A percentile compares a stretch with the other conserved stretches of the same genome.
Conservation (phyloP, 2,797 vertebrate species). For the Anas bernieri region DNA sequence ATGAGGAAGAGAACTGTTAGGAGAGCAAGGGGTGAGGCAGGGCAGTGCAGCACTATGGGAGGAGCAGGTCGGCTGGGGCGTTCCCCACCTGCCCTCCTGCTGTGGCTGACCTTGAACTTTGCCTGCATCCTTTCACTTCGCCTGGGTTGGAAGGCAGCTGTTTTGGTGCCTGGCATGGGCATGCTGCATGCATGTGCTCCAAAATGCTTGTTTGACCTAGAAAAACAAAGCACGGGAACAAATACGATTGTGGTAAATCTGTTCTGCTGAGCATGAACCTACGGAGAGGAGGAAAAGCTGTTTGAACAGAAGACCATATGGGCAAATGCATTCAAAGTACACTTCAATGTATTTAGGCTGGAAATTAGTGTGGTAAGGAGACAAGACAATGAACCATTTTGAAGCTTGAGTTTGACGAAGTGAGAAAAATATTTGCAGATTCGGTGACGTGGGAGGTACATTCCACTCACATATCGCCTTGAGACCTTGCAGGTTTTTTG, state of each 20-base stretch:
- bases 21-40: background rate
- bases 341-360: background rate
- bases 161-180: background rate
- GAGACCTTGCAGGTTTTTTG: background rate
- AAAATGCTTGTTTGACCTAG: background rate
- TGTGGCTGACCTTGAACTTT: background rate
- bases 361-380: background rate
- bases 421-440: background rate
- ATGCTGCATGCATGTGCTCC: background rate
- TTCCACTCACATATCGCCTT: background rate
- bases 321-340: background rate
- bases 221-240: background rate
- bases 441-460: background rate
- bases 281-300: background rate
- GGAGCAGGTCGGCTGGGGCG: too few species aligned
- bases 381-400: background rate
- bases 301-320: background rate
- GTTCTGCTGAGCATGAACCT: background rate
- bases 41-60: background rate
- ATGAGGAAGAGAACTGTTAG: background rate
- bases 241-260: background rate
- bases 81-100: background rate
- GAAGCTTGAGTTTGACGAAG: background rate
- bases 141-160: background rate
- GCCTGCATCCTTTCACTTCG: too few species aligned